A percentile compares a stretch with the other conserved stretches of the same genome.
Conservation (phyloP, 2,888 invertebrate genomes). For the Phengaris arion region DNA sequence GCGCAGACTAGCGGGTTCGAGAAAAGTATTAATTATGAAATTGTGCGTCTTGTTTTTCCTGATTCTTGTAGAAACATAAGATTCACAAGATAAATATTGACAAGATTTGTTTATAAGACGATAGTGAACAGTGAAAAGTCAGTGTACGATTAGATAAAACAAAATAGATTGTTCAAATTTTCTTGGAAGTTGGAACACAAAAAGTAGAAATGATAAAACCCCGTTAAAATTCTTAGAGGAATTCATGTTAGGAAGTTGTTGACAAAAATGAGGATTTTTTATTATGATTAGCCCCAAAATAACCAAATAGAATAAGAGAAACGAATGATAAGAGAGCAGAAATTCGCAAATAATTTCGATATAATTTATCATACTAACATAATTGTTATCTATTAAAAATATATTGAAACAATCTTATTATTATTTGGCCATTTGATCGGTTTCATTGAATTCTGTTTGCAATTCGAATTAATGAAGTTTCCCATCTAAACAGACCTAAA, state of each 20-base stretch:
- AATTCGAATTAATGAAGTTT: conserved; percentile 18
- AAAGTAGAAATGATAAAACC: too few relatives aligned
- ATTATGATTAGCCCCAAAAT: too few relatives aligned
- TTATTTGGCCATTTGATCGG: background rate
- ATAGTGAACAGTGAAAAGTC: background rate
- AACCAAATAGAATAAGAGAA: too few relatives aligned
- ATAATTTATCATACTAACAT: background rate
- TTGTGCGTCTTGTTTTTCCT: background rate
- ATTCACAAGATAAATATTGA: background rate
- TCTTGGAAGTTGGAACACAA: background rate
- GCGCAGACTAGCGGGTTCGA: too few relatives aligned
- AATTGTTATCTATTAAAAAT: background rate
- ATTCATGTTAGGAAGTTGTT: too few relatives aligned
- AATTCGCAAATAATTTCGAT: background rate
- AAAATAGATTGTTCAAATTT: background rate
- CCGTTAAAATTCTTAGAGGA: too few relatives aligned
- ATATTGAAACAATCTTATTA: background rate
- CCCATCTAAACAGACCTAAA: conserved; percentile 20
- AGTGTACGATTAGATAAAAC: background rate
- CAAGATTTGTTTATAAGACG: background rate
- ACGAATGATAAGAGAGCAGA: background rate
- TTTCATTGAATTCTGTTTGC: conserved; percentile 15
- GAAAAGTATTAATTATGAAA: too few relatives aligned
- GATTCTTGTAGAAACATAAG: background rate
- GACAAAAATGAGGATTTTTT: too few relatives aligned